Evolutionary conservation across 2,797 vertebrate genomes (phyloP), one percentile per base, ranked within the genome.

Genomic region (Karalla daura): DNA sequence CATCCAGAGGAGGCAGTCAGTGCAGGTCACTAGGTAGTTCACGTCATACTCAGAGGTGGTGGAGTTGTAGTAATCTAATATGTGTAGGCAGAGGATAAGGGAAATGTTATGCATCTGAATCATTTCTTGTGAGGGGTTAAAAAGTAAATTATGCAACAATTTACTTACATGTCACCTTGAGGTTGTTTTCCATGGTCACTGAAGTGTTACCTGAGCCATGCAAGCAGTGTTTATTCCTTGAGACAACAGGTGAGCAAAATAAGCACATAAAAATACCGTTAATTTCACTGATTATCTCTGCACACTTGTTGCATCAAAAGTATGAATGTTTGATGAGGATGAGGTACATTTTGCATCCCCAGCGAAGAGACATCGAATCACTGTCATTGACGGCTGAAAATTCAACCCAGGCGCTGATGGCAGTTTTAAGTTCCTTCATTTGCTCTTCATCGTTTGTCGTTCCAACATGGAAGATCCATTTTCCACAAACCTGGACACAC

Each of bases 1-100:
- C 1, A 20, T 12, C 80, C 78, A 86, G 28, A 86, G 14, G 7
- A 75, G 3, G 17, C 86, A 88, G 40, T 80, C 76, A 3, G 76
- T 24, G n/a, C 83, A 88, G 4, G 80, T 63, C 40, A 5, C 11
- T 67, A 87, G 46, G 40, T 74, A 12, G 1, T 13, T 60, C 39
- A 74, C 81, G 13, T 24, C 0, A 27, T 63, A 18, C 1, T 25
- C 44, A 23, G 28, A 3, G 1, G 0, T 7, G 12, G 47, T 5
- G 45, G 11, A 8, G 27, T 76, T 83, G 18, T 14, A 76, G 14
- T 39, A 1, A 70, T 74, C 86, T 88, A 53, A 41, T 6, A 69
- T 15, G 54, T 7, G 43, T 50, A 13, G 8, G n/a, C n/a, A n/a
- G n/a, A n/a, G n/a, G n/a, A n/a, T n/a, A n/a, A n/a, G n/a, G n/a